phyloP scores from a whole-genome alignment of 2,113 vertebrate species.

The Nicator chloris region DNA sequence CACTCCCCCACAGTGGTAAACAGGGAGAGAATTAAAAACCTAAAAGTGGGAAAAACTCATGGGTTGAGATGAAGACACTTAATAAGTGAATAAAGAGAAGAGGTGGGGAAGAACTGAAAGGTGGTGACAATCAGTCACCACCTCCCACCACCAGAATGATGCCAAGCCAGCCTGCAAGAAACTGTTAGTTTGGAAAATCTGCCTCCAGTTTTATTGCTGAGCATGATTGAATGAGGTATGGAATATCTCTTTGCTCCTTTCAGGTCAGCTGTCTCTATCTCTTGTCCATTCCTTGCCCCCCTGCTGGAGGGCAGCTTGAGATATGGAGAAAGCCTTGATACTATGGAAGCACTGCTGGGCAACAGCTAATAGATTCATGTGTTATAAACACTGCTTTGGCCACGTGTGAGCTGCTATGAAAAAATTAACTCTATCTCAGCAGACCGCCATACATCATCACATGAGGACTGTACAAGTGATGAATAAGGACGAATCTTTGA shows the following conservation, averaged over 20 bases:
- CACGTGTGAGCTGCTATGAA: not conserved
- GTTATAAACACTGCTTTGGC: not conserved
- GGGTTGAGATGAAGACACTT: not conserved
- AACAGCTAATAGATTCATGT: fast-evolving
- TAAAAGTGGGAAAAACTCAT: not conserved
- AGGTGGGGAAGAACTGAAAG: not conserved
- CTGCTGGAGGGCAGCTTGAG: not conserved
- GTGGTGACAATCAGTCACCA: not conserved
- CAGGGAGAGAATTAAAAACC: fast-evolving
- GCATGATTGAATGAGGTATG: not conserved
- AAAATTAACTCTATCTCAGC: not conserved
- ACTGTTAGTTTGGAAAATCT: not conserved
- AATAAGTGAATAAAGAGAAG: not conserved
- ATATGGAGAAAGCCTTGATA: not conserved
- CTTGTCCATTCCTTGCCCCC: not conserved
- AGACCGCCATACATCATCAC: not conserved
- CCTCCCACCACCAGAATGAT: not conserved
- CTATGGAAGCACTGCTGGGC: not conserved
- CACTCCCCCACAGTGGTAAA: fast-evolving
- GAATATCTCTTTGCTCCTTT: not conserved
- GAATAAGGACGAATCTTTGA: not conserved
- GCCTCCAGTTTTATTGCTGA: not conserved
- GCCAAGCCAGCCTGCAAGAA: not conserved
- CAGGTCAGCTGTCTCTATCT: fast-evolving
- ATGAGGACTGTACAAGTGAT: not conserved